These are phyloP conservation scores for Brachionus manjavacas DNA, from an alignment of 1,140 invertebrate genomes.

Conservation along the genomic window DNA sequence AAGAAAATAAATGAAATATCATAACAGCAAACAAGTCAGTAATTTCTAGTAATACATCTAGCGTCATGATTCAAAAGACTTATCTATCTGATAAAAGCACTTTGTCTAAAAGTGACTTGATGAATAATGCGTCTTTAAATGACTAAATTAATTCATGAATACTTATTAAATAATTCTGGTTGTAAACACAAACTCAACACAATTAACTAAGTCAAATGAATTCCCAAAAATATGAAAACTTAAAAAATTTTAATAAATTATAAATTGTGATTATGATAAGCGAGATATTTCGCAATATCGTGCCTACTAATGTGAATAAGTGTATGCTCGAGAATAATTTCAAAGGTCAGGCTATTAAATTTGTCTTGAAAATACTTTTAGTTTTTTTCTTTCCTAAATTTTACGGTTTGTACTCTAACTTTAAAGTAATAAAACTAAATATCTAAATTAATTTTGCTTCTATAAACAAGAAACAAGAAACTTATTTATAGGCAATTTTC, in stretches of 20 bases:
- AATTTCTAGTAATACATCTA: not conserved
- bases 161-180: not conserved
- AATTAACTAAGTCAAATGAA: not conserved
- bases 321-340: not conserved
- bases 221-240: not conserved
- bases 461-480: no score
- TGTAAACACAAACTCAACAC: not conserved
- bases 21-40: not conserved
- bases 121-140: not conserved
- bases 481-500: no score
- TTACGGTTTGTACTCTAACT: no score
- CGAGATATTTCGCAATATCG: not conserved
- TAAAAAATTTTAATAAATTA: conserved; percentile 21
- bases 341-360: not conserved
- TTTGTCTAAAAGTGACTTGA: no score
- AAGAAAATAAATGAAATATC: not conserved
- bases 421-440: no score
- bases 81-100: no score
- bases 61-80: not conserved
- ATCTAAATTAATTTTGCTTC: no score
- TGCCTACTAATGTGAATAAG: not conserved
- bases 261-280: conserved; percentile 13
- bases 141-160: not conserved
- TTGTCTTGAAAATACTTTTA: not conserved
- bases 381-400: no score